Conservation (phyloP, 1,140 invertebrate species). For the Drosophila subobscura region DNA sequence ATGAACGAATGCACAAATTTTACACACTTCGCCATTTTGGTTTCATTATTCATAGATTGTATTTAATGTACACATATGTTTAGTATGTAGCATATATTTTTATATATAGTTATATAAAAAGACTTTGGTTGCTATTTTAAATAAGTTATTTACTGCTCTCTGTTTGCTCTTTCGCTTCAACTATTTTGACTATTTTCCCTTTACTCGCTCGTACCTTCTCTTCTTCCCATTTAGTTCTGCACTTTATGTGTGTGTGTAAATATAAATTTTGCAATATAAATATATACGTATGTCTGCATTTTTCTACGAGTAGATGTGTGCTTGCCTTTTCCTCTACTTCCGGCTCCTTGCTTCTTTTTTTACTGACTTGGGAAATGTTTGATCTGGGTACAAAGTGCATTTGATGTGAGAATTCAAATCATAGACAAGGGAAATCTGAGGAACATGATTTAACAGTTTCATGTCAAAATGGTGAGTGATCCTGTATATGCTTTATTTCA, state of each 20-base stretch:
- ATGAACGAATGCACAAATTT: conserved; percentile 81
- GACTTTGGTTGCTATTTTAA: conserved; percentile 66
- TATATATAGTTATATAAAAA: conserved; percentile 76
- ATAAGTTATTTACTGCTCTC: conserved; percentile 49
- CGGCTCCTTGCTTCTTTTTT: conserved; percentile 4
- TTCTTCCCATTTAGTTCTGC: conserved; percentile 40
- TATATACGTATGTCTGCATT: conserved; percentile 43
- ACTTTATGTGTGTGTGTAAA: conserved; percentile 60
- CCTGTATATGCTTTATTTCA: conserved; percentile 36
- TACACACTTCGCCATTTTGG: conserved; percentile 78
- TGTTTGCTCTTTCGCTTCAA: conserved; percentile 38
- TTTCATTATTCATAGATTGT: conserved; percentile 73
- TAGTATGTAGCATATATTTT: conserved; percentile 65
- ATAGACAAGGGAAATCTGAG: conserved; percentile 14
- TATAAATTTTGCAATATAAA: conserved; percentile 63
- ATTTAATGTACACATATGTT: conserved; percentile 77
- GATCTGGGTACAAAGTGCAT: conserved; percentile 21
- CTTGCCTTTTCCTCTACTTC: conserved; percentile 30
- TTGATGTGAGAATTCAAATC: conserved; percentile 22
- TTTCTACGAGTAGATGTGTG: conserved; percentile 34
- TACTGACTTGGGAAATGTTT: conserved; percentile 13
- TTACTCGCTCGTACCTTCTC: conserved; percentile 6
- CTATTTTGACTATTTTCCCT: conserved; percentile 68
- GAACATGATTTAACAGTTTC: conserved; percentile 40
- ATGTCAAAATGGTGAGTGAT: conserved; percentile 25